Conservation (phyloP, 2,113 vertebrate genomes). For the Physeter macrocephalus region DNA sequence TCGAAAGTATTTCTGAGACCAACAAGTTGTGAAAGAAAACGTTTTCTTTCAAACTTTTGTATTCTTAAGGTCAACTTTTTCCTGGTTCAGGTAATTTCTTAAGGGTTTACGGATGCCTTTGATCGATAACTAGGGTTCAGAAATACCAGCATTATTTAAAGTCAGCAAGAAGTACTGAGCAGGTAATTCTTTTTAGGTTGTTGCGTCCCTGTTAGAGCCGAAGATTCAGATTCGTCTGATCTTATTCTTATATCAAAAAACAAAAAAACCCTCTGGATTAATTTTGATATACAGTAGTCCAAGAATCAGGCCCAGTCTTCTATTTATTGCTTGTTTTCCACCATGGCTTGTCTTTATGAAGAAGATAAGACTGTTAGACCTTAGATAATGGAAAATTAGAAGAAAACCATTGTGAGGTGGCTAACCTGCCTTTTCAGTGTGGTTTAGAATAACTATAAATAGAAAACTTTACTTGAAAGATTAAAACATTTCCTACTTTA, state of each 20-base stretch:
- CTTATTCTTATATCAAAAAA: neutral
- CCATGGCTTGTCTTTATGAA: neutral
- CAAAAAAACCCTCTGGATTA: neutral
- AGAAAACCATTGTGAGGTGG: slow-evolving; percentile 11
- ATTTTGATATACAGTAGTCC: neutral
- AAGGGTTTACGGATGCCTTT: neutral
- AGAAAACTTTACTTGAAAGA: slow-evolving; percentile 43
- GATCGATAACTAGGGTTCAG: slow-evolving; percentile 16
- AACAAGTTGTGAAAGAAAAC: slow-evolving; percentile 28
- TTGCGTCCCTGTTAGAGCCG: neutral
- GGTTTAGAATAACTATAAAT: slow-evolving; percentile 26
- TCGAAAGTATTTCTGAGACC: slow-evolving; percentile 21
- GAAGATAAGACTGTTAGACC: neutral
- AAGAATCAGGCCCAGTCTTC: neutral
- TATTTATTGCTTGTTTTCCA: slow-evolving; percentile 12
- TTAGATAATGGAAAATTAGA: slow-evolving; percentile 14
- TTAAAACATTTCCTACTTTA: slow-evolving; percentile 22
- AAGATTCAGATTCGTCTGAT: slow-evolving; percentile 28
- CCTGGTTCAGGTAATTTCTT: slow-evolving; percentile 27
- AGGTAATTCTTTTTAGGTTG: neutral
- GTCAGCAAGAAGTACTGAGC: neutral
- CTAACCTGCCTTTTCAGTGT: neutral
- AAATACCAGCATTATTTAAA: slow-evolving; percentile 44
- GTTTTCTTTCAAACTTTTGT: slow-evolving; percentile 10
- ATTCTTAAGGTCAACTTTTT: slow-evolving; percentile 19